Conservation (phyloP, 2,113 vertebrate species). For the Pongo abelii region DNA sequence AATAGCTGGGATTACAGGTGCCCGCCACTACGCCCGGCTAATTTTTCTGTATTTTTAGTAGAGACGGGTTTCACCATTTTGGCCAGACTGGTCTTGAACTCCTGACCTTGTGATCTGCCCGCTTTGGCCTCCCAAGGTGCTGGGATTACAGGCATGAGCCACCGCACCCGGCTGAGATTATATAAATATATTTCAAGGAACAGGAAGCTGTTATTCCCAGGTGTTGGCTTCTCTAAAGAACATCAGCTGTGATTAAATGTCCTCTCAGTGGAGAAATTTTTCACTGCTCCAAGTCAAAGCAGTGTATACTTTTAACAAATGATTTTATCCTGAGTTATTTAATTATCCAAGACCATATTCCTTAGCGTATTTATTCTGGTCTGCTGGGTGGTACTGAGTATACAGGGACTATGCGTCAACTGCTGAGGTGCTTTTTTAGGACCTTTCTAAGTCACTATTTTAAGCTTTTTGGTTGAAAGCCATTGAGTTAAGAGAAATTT, state of each 20-base stretch:
- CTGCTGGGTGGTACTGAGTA: not conserved
- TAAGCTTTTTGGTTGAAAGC: slow-evolving; percentile 28
- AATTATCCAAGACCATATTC: not conserved
- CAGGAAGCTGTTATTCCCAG: not conserved
- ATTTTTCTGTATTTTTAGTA: too few species aligned
- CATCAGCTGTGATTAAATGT: not conserved
- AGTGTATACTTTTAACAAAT: slow-evolving; percentile 3
- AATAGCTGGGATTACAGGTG: too few species aligned
- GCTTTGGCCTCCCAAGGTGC: too few species aligned
- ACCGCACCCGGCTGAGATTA: not conserved
- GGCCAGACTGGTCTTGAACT: too few species aligned
- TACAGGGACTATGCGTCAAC: not conserved
- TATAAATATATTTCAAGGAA: not conserved
- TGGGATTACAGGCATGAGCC: too few species aligned
- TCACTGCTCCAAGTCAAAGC: not conserved
- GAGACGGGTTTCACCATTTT: too few species aligned
- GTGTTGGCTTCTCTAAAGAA: not conserved
- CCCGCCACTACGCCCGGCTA: too few species aligned
- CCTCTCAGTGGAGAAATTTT: not conserved
- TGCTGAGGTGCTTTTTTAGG: not conserved
- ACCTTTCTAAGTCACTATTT: not conserved
- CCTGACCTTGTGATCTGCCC: too few species aligned
- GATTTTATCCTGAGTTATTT: not conserved
- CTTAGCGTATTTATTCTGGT: not conserved
- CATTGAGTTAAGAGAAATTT: not conserved